These are phyloP conservation scores for Danio albolineatus DNA, from an alignment of 2,797 vertebrate species.

Conservation along the genomic window DNA sequence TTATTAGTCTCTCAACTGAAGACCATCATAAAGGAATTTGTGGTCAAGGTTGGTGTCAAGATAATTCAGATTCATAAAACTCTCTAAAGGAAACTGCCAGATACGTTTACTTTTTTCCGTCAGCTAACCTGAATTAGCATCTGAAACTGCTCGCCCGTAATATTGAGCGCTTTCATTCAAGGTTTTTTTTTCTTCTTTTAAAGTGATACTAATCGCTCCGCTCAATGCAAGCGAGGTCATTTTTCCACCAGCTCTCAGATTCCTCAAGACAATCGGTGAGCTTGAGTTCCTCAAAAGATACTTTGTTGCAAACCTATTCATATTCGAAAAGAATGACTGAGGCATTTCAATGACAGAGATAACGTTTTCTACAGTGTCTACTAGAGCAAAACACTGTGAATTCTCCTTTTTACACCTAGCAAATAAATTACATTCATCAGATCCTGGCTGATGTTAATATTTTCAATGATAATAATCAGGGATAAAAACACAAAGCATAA, in stretches of 20 bases:
- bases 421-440: background rate
- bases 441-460: background rate
- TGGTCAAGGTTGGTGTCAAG: background rate
- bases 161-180: constrained; percentile 23
- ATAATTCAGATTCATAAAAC: background rate
- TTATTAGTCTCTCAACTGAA: background rate
- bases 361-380: background rate
- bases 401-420: background rate
- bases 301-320: background rate
- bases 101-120: background rate
- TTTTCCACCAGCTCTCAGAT: background rate
- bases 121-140: background rate
- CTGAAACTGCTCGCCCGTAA: background rate
- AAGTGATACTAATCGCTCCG: background rate
- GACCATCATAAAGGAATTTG: background rate
- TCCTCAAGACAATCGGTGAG: background rate
- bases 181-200: background rate
- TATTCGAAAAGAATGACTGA: background rate
- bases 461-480: background rate
- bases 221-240: constrained; percentile 10
- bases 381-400: background rate
- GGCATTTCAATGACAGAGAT: background rate
- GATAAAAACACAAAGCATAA: too few species aligned
- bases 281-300: background rate
- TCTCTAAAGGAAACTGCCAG: background rate